These are phyloP conservation scores for Mamestra brassicae DNA, from an alignment of 2,888 invertebrate genomes.

Conservation along the genomic window DNA sequence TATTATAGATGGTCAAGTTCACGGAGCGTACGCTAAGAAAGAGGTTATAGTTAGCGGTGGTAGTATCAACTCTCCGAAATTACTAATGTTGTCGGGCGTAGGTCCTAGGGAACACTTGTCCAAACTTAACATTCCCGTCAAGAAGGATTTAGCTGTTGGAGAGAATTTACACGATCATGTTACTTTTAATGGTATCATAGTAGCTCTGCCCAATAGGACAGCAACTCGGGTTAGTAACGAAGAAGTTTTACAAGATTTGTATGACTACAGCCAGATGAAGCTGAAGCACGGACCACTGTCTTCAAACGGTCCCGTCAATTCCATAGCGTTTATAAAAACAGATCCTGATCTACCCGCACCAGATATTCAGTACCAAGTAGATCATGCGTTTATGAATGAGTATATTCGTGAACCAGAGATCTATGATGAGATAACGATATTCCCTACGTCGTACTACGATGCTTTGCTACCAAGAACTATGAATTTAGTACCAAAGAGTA, in stretches of 20 bases:
- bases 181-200: constrained; percentile 85
- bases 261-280: constrained; percentile 78
- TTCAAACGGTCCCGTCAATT: constrained; percentile 88
- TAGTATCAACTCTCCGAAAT: constrained; percentile 78
- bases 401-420: constrained; percentile 87
- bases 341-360: constrained; percentile 87
- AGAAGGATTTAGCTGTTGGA: constrained; percentile 81
- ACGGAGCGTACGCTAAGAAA: constrained; percentile 76
- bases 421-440: constrained; percentile 73
- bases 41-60: constrained; percentile 83
- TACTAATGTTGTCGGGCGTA: constrained; percentile 83
- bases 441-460: constrained; percentile 91
- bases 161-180: constrained; percentile 84
- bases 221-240: constrained; percentile 82
- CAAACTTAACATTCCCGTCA: constrained; percentile 62
- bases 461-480: constrained; percentile 90
- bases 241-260: constrained; percentile 80
- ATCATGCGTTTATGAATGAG: constrained; percentile 86
- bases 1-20: constrained; percentile 62
- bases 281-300: constrained; percentile 87
- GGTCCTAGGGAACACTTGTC: constrained; percentile 71
- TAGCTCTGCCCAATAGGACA: constrained; percentile 88
- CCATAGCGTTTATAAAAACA: constrained; percentile 91
- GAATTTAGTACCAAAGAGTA: constrained; percentile 91
- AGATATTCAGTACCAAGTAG: constrained; percentile 91